Base-by-base conservation (phyloP, 2,797 vertebrate genomes). In the Paramormyrops hopkinsi region DNA sequence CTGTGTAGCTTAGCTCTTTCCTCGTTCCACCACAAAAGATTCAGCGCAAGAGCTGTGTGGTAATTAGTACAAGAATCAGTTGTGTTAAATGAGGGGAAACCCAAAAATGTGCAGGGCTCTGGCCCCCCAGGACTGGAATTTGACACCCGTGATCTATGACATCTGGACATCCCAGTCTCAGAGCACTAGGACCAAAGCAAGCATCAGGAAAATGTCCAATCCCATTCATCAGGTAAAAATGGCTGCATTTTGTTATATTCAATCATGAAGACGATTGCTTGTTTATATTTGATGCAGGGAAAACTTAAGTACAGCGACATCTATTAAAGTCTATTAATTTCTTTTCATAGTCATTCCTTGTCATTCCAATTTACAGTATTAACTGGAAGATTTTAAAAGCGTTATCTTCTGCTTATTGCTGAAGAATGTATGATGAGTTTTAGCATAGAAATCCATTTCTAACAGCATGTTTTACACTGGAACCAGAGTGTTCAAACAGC, bases 161-260 rank as follows among this genome's bases (percentile, higher is more conserved):
- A 37, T 95, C 88, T 95, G 94, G 91, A 91, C 92, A 69, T 89
- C 89, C 46, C 89, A 89, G 1, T 95, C 94, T 59, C 96, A 97
- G 91, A 93, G 90, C 91, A 95, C 93, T 92, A 96, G 94, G 91
- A 90, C 59, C 88, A 56, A 79, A 41, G 84, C n/a, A 79, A 94
- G 93, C 92, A 29, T 92, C 46, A 94, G 91, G 92, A 96, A 97
- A 89, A 96, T 97, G 3, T 90, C 94, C 95, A 65, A 94, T 97
- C 90, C 92, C 76, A 79, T 98, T 98, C 94, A 96, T 62, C 93
- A 97, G 95, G 90, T 87, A 92, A 96, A 94, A 93, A 98, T 17
- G 48, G 93, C 69, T 17, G 69, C 69, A 76, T 44, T 69, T 76
- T 17, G 33, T 17, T 41, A 44, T 44, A 41, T 44, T 76, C 17